Percentiles rank a stretch among this genome's conserved stretches.
Conservation (phyloP, 2,888 invertebrate species). For the Caenorhabditis sp. region DNA sequence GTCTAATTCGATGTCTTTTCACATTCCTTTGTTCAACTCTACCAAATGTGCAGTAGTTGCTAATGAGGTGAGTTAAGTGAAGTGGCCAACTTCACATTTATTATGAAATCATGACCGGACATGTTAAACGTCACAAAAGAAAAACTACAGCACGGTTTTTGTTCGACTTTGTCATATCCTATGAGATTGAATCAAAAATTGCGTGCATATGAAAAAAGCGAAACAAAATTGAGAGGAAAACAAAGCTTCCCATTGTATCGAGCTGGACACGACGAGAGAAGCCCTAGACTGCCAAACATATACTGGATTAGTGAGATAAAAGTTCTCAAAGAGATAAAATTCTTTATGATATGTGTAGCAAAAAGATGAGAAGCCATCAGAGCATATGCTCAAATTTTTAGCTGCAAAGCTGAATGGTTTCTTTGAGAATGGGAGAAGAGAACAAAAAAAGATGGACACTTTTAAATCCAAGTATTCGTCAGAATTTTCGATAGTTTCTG, state of each 20-base stretch:
- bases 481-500: conserved; percentile 63
- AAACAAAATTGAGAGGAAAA: neutral
- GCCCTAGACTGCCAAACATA: neutral
- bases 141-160: too few relatives aligned
- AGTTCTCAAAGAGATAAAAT: neutral
- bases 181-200: too few relatives aligned
- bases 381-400: neutral
- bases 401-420: conserved; percentile 8
- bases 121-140: too few relatives aligned
- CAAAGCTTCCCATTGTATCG: neutral
- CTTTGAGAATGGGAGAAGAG: neutral
- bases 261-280: neutral
- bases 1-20: conserved; percentile 63
- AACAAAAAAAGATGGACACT: conserved; percentile 8
- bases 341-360: neutral
- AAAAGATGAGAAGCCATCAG: neutral
- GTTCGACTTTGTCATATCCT: too few relatives aligned
- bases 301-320: neutral
- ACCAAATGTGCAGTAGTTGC: conserved; percentile 68
- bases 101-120: too few relatives aligned
- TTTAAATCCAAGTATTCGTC: conserved; percentile 56
- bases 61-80: conserved; percentile 64
- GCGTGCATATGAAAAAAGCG: too few relatives aligned
- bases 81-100: neutral
- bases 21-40: conserved; percentile 71